Evolutionary conservation across 1,140 invertebrate species (phyloP), one percentile per base, ranked within the genome.

Genomic region (Eriocheir sinensis): DNA sequence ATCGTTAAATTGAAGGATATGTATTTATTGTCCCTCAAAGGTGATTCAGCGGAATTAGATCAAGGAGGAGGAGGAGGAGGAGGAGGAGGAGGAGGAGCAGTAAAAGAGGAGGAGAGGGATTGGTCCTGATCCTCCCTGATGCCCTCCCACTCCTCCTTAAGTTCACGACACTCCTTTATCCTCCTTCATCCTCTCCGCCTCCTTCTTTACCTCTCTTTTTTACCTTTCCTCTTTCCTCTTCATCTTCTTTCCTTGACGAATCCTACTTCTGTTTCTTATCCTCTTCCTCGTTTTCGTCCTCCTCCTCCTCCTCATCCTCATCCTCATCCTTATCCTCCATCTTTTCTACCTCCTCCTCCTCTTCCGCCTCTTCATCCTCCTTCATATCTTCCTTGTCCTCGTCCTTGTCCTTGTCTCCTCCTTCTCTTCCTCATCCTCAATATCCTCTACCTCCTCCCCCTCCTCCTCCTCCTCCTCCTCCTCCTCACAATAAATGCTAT

Each of bases 311-410:
- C 60, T 72, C 60, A 15, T n/a, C 32, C 81, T 12, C 81, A 17
- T 32, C 81, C 12, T 34, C 81, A 12, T 32, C 81, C 81, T 85
- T 32, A 21, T 12, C 32, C 81, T 32, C 81, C 38, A 15, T 85
- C 81, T 85, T 72, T n/a, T 72, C 81, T 85, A 17, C 34, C 81
- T 85, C 81, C 34, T 32, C 34, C 81, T 85, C 81, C 34, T 32
- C 34, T 32, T 85, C 81, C 34, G 12, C 34, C 81, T 34, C 81
- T 85, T 32, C 34, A 17, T 85, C 81, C 32, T 32, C 34, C 81
- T 34, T 32, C 34, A 17, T 85, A 17, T 34, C 81, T 85, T 32
- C 32, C 81, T 34, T 32, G 17, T 32, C 34, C 81, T 85, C 81
- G 17, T 32, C 34, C 81, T 32, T 32, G 17, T 34, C 81, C 81